Percentiles rank a stretch among this genome's conserved stretches.
Evolutionary conservation across 2,797 vertebrate species (phyloP).

Genomic region (Bovichtus diacanthus): DNA sequence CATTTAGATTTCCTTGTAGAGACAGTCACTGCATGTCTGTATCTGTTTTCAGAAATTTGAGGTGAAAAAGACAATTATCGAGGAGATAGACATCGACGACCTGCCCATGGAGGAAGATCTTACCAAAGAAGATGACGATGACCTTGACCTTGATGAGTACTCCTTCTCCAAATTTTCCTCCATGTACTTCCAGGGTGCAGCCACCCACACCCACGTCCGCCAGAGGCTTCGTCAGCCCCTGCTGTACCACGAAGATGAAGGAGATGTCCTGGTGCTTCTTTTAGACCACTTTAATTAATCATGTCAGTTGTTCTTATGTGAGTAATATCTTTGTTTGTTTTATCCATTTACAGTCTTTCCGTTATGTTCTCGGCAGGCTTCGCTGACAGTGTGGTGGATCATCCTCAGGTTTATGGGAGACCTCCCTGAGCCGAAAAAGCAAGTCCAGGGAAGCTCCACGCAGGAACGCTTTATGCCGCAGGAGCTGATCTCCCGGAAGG

Average conservation of each 20-base stretch:
- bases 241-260: conserved; percentile 92
- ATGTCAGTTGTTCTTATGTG: not conserved
- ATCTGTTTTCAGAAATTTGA: conserved; percentile 86
- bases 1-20: not conserved
- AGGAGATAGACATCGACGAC: conserved; percentile 91
- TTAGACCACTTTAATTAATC: not conserved
- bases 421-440: conserved; percentile 89
- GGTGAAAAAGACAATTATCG: conserved; percentile 71
- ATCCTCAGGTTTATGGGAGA: conserved; percentile 98
- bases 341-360: not conserved
- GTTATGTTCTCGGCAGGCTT: conserved; percentile 82
- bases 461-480: conserved; percentile 65
- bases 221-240: conserved; percentile 89
- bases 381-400: conserved; percentile 91
- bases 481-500: conserved; percentile 76
- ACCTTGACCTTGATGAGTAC: conserved; percentile 89
- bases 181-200: conserved; percentile 94
- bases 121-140: conserved; percentile 83
- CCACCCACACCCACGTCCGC: conserved; percentile 87
- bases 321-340: not conserved
- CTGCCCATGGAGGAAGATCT: conserved; percentile 82
- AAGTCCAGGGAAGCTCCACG: conserved; percentile 37
- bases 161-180: conserved; percentile 95
- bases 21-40: not conserved
- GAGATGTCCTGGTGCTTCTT: conserved; percentile 87